phyloP scores from a whole-genome alignment of 2,797 vertebrate species.

The Petrocephalus sullivani region DNA sequence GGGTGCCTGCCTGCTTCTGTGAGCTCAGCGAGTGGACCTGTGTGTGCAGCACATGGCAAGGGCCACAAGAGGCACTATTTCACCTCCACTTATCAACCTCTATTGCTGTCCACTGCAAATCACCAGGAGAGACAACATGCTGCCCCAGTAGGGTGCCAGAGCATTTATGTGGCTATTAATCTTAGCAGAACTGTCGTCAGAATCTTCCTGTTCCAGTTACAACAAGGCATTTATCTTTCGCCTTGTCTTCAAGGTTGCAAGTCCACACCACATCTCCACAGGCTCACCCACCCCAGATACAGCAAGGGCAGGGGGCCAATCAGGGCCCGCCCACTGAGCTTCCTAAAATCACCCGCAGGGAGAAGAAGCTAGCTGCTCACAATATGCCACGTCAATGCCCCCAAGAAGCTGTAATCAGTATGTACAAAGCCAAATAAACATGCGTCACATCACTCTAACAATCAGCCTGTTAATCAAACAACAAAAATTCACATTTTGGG shows the following conservation, averaged over 20 bases:
- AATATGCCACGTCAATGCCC: constrained; percentile 14
- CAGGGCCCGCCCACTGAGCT: constrained; percentile 20
- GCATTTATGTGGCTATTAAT: not conserved
- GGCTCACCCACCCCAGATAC: constrained; percentile 32
- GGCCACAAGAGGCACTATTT: constrained; percentile 54
- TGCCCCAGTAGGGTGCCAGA: constrained; percentile 51
- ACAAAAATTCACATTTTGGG: not conserved
- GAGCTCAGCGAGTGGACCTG: constrained; percentile 59
- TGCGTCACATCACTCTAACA: not conserved
- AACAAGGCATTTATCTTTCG: constrained; percentile 60
- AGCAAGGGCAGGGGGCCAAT: constrained; percentile 10
- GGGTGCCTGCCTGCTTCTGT: constrained; percentile 56
- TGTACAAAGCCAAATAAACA: not conserved
- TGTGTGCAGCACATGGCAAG: constrained; percentile 52
- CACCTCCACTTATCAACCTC: constrained; percentile 50
- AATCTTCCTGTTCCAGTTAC: constrained; percentile 41
- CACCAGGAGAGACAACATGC: constrained; percentile 50
- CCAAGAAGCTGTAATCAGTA: not conserved
- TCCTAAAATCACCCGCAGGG: constrained; percentile 27
- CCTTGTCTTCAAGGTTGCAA: constrained; percentile 49
- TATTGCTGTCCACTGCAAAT: constrained; percentile 59
- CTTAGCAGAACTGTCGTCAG: not conserved
- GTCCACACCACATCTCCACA: constrained; percentile 8
- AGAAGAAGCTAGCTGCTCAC: constrained; percentile 23
- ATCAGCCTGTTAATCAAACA: not conserved